A percentile compares a stretch with the other conserved stretches of the same genome.
These are phyloP conservation scores for Spisula subtruncata DNA, from an alignment of 2,888 invertebrate genomes.

Conservation along the genomic window DNA sequence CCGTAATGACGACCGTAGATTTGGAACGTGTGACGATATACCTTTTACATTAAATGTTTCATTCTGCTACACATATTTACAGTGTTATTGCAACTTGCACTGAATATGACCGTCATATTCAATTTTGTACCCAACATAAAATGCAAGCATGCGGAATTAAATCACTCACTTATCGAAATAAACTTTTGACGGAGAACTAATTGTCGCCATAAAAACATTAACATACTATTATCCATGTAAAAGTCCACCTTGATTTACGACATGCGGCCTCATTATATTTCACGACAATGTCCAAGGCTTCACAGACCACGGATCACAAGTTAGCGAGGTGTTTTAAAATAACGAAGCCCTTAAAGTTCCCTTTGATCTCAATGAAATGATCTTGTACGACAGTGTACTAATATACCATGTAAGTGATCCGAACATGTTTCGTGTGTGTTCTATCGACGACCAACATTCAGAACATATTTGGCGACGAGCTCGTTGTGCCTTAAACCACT, in stretches of 20 bases:
- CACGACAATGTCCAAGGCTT: background rate
- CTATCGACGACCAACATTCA: background rate
- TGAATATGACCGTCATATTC: background rate
- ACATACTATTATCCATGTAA: background rate
- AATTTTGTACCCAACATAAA: background rate
- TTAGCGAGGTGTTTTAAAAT: background rate
- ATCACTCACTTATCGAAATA: background rate
- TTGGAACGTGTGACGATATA: too few species aligned
- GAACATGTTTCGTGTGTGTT: background rate
- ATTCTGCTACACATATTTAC: too few species aligned
- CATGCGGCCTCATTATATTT: background rate
- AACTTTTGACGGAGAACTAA: background rate
- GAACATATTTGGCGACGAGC: background rate
- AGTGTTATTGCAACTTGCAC: background rate
- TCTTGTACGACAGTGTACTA: background rate
- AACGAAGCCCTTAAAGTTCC: background rate
- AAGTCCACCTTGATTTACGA: background rate
- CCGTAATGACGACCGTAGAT: too few species aligned
- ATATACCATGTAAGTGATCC: background rate
- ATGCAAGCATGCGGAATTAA: background rate
- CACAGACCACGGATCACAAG: background rate
- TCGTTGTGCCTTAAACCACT: background rate
- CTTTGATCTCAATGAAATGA: background rate
- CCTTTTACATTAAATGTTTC: too few species aligned
- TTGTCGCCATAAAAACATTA: background rate